Evolutionary conservation across 2,113 vertebrate genomes (phyloP).

Genomic region (Paradisaea rubra): DNA sequence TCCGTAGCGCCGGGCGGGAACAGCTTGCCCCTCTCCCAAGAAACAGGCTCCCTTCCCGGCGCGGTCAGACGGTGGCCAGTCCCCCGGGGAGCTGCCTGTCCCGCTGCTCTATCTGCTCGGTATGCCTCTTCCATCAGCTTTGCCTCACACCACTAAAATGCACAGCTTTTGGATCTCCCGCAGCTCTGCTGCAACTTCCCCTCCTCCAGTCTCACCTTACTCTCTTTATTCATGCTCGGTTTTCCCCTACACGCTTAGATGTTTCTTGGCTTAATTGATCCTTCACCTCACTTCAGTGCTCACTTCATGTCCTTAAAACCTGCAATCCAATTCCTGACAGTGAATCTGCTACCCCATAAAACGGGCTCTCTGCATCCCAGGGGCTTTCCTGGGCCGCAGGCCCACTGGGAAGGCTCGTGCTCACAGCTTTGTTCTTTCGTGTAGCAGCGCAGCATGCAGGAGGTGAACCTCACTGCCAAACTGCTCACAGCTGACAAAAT

Average conservation of each 20-base stretch:
- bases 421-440: background rate
- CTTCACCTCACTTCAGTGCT: background rate
- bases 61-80: rapidly evolving
- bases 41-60: background rate
- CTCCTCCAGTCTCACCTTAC: background rate
- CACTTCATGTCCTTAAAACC: background rate
- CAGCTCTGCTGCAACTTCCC: background rate
- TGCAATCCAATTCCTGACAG: background rate
- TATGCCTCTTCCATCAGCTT: rapidly evolving
- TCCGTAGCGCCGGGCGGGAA: rapidly evolving
- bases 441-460: rapidly evolving
- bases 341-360: background rate
- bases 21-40: rapidly evolving
- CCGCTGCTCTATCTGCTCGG: rapidly evolving
- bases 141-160: background rate
- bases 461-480: background rate
- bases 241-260: background rate
- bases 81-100: background rate
- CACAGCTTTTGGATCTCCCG: background rate
- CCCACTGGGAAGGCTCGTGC: no score
- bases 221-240: background rate
- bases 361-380: background rate
- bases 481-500: background rate
- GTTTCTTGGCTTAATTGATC: background rate
- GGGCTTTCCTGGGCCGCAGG: background rate